These are phyloP conservation scores for Tridacna gigas DNA, from an alignment of 2,888 invertebrate genomes.

Conservation along the genomic window DNA sequence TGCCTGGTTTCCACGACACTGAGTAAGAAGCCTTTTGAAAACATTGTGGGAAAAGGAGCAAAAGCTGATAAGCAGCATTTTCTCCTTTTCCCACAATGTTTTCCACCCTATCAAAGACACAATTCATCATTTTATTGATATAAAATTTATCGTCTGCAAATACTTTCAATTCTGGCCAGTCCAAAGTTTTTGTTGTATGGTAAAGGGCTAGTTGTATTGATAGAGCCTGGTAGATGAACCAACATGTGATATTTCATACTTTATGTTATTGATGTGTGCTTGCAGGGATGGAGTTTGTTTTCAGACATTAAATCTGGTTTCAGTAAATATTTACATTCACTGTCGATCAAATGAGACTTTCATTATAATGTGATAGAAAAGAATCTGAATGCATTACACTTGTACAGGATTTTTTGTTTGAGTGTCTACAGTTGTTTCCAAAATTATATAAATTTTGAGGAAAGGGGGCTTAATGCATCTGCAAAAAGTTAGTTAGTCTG, in stretches of 20 bases:
- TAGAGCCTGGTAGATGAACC: no score
- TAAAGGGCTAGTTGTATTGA: no score
- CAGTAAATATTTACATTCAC: neutral
- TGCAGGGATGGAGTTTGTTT: neutral
- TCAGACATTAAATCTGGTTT: neutral
- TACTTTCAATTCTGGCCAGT: neutral
- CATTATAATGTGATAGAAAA: no score
- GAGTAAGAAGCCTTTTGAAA: neutral
- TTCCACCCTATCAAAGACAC: neutral
- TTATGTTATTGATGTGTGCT: neutral
- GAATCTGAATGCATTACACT: no score
- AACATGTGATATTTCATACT: neutral
- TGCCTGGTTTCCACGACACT: no score
- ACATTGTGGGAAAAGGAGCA: neutral
- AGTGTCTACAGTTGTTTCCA: no score
- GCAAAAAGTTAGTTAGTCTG: no score
- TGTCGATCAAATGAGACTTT: neutral
- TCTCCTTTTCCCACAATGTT: neutral
- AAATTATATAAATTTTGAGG: no score
- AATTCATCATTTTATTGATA: neutral
- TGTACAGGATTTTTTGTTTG: no score
- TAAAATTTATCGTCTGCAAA: neutral
- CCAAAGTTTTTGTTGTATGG: neutral
- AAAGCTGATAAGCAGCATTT: neutral
- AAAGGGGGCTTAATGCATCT: no score